Base-by-base conservation (phyloP, 2,888 invertebrate genomes). In the Synergus gifuensis region DNA sequence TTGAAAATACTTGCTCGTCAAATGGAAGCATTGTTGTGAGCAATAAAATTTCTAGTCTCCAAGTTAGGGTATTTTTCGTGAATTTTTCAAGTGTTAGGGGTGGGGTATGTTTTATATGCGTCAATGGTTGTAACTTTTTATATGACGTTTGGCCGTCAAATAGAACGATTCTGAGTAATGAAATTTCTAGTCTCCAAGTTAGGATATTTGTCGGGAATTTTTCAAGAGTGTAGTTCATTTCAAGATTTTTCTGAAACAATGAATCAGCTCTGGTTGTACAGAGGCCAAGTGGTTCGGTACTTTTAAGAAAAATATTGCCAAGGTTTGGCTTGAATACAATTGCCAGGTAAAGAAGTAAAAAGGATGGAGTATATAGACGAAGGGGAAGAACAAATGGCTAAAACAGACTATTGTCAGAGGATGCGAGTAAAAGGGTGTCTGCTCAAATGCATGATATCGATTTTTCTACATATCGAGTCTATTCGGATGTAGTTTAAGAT, bases 391-490 rank as follows among this genome's bases (percentile, higher is more conserved):
- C 46, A 69, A 14, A 46, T 73, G 78, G 79, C 79, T 81, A 67
- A 46, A 49, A 14, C 69, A 69, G 69, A 69, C 69, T 67, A 67
- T 66, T 49, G 79, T 66, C 76, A 79, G 79, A 78, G 80, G 79
- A 80, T 79, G 83, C 82, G 85, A 86, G 87, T 86, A 85, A 86
- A 87, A 87, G 85, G 82, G 83, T 83, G 83, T 83, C 79, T 49
- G 84, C 66, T 83, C 85, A 82, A 82, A 81, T 79, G 79, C 66
- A 78, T 84, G 84, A 86, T 89, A 89, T 89, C 87, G 89, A 89
- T 89, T 87, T 83, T 81, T 81, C 83, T 79, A 85, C 82, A 84
- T 82, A 82, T 69, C 49, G 79, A 78, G 82, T 82, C 46, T 78
- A 80, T 81, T 76, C 76, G 66, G 76, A 79, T 78, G 79, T 42